Base-by-base conservation (phyloP, 2,113 vertebrate genomes). In the Bos indicus region DNA sequence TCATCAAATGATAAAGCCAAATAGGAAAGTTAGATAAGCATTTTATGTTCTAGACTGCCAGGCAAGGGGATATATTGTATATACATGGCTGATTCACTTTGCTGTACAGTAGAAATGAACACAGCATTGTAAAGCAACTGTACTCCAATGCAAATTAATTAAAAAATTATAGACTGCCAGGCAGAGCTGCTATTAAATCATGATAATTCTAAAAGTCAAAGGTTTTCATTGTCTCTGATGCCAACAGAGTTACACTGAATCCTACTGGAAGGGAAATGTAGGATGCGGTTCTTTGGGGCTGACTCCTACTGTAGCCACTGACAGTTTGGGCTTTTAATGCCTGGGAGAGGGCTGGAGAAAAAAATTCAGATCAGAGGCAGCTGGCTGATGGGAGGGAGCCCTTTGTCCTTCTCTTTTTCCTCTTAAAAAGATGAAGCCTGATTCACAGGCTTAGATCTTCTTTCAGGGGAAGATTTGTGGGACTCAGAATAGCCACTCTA, bases 381-480 rank as follows among this genome's bases (percentile, higher is more conserved):
- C 6, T 14, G 19, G n/a, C 23, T 21, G n/a, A 15, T 86, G 23
- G 7, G 21, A 51, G 33, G 51, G 40, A 46, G 19, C 51, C 25
- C 62, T 91, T 30, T 51, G 46, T 62, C 57, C 52, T 95, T 82
- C n/a, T 94, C 30, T 59, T 91, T 85, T 94, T 91, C 48, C 93
- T 93, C 23, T 96, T 51, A 28, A 26, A 94, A 84, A 95, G 57
- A 87, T 90, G 92, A 97, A 92, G 21, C 26, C 59, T n/a, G n/a
- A 28, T 64, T 85, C 57, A 83, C 6, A 60, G 88, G 21, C 36
- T 43, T 82, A 85, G 28, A 28, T 81, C 57, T 80, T 94, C 40
- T 71, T 3, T 36, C 87, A 46, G 43, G 36, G 54, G 51, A 57
- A 88, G 28, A 30, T 96, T 78, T 92, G 46, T 80, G 71, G 36